Evolutionary conservation across 2,888 invertebrate genomes (phyloP).

Genomic region (Aricia artaxerxes): DNA sequence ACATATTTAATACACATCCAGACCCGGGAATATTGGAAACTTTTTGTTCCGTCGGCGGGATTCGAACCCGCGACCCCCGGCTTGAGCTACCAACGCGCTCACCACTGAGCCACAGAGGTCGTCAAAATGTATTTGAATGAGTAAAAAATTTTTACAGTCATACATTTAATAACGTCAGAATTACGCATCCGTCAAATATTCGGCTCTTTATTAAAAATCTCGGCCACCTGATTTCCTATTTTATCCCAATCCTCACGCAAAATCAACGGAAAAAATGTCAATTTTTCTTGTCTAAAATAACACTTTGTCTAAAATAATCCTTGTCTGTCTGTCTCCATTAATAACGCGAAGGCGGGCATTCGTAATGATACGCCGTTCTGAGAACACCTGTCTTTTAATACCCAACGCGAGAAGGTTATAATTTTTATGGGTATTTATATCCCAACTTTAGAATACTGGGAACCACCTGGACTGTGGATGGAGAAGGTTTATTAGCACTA

Average conservation of each 20-base stretch:
- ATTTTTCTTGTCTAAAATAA: conserved; percentile 19
- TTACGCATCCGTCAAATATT: neutral
- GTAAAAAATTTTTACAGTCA: no score
- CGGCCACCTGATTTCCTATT: neutral
- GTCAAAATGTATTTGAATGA: no score
- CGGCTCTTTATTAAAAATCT: neutral
- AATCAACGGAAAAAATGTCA: neutral
- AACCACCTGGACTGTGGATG: conserved; percentile 1
- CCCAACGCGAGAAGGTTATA: neutral
- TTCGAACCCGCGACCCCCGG: no score
- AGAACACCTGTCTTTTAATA: conserved; percentile 28
- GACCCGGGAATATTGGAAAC: no score
- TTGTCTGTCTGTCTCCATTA: conserved; percentile 18
- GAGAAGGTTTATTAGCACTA: neutral
- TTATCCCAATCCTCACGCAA: neutral
- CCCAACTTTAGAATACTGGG: neutral
- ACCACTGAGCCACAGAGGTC: no score
- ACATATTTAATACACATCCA: no score
- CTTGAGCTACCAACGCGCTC: no score
- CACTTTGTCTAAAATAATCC: conserved; percentile 20
- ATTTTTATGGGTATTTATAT: conserved; percentile 15
- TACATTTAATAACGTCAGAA: neutral
- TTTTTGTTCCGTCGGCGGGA: no score
- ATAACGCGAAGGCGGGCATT: conserved; percentile 20
- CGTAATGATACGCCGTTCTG: conserved; percentile 23